Percentiles rank a stretch among this genome's conserved stretches.
phyloP scores from a whole-genome alignment of 2,888 invertebrate genomes.

The Holacanthella duospinosa region DNA sequence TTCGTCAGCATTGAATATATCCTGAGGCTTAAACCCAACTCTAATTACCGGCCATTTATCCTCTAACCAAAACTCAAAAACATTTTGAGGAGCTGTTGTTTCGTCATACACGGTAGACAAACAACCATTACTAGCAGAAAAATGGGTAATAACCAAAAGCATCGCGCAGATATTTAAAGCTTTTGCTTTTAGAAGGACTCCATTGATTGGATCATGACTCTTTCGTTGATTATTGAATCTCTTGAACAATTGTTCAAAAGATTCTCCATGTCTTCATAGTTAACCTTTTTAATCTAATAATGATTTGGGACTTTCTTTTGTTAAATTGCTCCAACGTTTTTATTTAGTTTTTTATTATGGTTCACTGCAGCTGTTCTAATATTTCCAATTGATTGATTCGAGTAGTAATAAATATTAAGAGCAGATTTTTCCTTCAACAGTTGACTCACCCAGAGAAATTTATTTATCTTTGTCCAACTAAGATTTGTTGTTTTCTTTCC shows the following conservation, averaged over 20 bases:
- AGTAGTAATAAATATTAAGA: no score
- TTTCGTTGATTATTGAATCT: neutral
- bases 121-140: neutral
- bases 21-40: neutral
- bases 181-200: neutral
- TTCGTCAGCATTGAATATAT: neutral
- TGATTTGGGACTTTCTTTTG: neutral
- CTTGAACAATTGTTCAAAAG: neutral
- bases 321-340: neutral
- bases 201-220: neutral
- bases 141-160: neutral
- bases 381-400: no score
- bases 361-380: neutral
- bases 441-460: no score
- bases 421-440: no score
- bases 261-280: neutral
- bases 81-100: neutral
- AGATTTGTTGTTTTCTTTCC: no score
- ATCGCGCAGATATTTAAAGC: neutral
- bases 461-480: no score
- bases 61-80: neutral
- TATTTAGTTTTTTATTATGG: neutral
- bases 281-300: neutral
- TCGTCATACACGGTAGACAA: neutral
- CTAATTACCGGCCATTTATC: neutral